These are phyloP conservation scores for Eidolon helvum DNA, from an alignment of 2,113 vertebrate species.

Conservation along the genomic window DNA sequence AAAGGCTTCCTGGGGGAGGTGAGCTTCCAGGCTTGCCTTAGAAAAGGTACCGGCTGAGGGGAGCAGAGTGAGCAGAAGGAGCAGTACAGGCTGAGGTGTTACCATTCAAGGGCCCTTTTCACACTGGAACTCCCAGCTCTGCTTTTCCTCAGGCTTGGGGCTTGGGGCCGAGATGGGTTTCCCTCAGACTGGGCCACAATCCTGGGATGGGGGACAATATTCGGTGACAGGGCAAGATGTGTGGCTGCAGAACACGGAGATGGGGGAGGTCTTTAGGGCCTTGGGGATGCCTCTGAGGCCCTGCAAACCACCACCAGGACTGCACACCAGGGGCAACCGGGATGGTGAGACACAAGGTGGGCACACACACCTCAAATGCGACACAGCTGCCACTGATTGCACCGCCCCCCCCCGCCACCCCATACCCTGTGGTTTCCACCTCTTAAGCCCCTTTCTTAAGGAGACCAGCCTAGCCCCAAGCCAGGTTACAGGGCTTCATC, in stretches of 20 bases:
- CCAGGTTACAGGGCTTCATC: background rate
- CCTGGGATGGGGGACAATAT: background rate
- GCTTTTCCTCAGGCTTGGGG: background rate
- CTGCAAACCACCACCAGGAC: background rate
- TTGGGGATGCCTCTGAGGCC: background rate
- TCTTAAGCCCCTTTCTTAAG: background rate
- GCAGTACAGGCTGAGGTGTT: background rate
- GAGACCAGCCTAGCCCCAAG: background rate
- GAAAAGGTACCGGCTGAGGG: background rate
- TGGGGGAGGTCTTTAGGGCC: background rate
- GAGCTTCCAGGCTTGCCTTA: background rate
- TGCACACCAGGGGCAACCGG: background rate
- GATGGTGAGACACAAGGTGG: background rate
- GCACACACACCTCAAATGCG: background rate
- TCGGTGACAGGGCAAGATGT: background rate
- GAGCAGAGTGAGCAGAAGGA: background rate
- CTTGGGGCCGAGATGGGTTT: background rate
- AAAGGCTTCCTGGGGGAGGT: background rate
- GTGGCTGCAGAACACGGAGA: background rate
- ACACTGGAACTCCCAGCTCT: background rate
- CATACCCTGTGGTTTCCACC: background rate
- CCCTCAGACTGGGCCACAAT: background rate
- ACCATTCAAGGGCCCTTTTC: background rate
- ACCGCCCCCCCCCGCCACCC: too few relatives aligned
- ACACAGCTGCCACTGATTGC: background rate